Percentiles rank a stretch among this genome's conserved stretches.
These are phyloP conservation scores for Aurelia sp. DNA, from an alignment of 30 jellyfish, hydroid and myxozoan species.

Conservation along the genomic window DNA sequence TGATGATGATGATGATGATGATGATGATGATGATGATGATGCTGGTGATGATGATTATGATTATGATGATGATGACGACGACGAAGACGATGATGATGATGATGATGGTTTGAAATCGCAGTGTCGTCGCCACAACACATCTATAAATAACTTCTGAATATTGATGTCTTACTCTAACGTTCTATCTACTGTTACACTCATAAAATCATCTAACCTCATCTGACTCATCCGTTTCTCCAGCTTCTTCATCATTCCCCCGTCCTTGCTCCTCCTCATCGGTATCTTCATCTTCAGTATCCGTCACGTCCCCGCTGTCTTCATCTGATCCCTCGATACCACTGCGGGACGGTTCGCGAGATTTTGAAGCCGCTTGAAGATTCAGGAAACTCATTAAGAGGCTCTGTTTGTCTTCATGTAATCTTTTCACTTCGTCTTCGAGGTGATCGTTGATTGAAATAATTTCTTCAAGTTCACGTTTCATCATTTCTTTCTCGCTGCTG, in stretches of 20 bases:
- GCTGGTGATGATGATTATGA: too few species aligned
- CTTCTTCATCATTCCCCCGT: slow-evolving; percentile 31
- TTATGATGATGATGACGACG: too few species aligned
- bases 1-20: too few species aligned
- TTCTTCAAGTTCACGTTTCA: slow-evolving; percentile 87
- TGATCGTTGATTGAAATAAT: slow-evolving; percentile 60
- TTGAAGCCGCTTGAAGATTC: slow-evolving; percentile 96
- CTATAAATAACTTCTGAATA: too few species aligned
- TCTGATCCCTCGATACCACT: slow-evolving; percentile 85
- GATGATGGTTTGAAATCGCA: too few species aligned
- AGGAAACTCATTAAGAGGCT: slow-evolving; percentile 95
- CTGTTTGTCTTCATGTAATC: slow-evolving; percentile 97
- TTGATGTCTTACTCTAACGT: too few species aligned
- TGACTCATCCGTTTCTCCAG: slow-evolving; percentile 57
- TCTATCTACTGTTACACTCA: too few species aligned
- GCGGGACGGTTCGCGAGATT: slow-evolving; percentile 92
- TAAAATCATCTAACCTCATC: slow-evolving; percentile 41
- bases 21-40: too few species aligned
- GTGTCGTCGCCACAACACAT: too few species aligned
- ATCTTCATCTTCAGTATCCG: slow-evolving; percentile 86
- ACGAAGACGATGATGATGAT: too few species aligned
- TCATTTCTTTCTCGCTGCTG: slow-evolving; percentile 79
- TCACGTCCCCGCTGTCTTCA: slow-evolving; percentile 77
- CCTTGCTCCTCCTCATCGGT: slow-evolving; percentile 5
- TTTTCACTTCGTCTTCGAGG: slow-evolving; percentile 92